Base-by-base conservation (phyloP, 2,797 vertebrate species). In the Cyprinodon diabolis region DNA sequence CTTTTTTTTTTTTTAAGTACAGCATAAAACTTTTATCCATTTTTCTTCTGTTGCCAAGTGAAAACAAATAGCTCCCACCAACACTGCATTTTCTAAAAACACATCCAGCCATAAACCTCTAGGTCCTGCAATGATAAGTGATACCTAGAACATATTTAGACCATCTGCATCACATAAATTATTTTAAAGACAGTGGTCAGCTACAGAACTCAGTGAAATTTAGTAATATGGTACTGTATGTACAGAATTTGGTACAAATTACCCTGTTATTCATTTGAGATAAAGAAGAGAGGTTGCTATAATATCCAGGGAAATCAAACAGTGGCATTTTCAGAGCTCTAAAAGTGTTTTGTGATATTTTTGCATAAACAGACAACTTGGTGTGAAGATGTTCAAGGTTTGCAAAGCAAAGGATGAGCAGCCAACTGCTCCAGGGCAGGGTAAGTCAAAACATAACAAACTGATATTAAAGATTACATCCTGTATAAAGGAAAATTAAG, bases 351-450 rank as follows among this genome's bases (percentile, higher is more conserved):
- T 58, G 30, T 56, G 25, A 66, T 51, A 6, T 69, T 48, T 68
- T 78, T 82, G 43, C 7, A 71, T 78, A 35, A 47, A 75, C 79
- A 91, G 87, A 77, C 40, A 77, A 65, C 21, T 69, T 76, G 75
- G 75, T 77, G 68, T 78, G 78, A 93, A 83, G 74, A 95, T 95
- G 94, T 90, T 92, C 80, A 95, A 93, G 85, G 92, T 93, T 82
- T 69, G 84, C 15, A 92, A 88, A 83, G 66, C 90, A 13, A 95
- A 94, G 62, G 90, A 94, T 7, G 89, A 83, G 69, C 92, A 95
- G 78, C 93, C 91, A 12, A 94, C 91, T 15, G 92, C 92, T 88
- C 78, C 89, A 1, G 94, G 94, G 55, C 94, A 95, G 81, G 88
- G 94, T 95, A 82, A 89, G 91, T 78, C 25, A 62, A 6, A 6